Base-by-base conservation (phyloP, 1,140 invertebrate species). In the Cydia strobilella region DNA sequence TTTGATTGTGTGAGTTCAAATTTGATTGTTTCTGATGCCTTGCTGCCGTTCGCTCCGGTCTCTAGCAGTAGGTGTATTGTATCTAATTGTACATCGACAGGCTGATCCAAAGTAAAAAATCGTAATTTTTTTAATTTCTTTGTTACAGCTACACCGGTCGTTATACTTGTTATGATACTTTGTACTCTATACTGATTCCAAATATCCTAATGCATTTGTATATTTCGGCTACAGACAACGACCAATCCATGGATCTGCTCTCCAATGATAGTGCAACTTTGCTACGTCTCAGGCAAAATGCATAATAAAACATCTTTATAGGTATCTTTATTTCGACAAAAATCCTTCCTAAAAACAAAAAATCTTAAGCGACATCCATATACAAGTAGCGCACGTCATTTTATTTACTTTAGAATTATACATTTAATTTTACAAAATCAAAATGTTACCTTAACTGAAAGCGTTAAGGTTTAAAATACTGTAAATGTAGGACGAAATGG, bases 201-300 rank as follows among this genome's bases (percentile, higher is more conserved):
- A n/a, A n/a, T n/a, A n/a, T n/a, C n/a, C n/a, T n/a, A n/a, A n/a
- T n/a, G n/a, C n/a, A n/a, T n/a, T n/a, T n/a, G n/a, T n/a, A n/a
- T n/a, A n/a, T n/a, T n/a, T n/a, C n/a, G 25, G 31, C 5, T 31
- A 6, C 31, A 31, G 31, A 31, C 31, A 31, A 31, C 31, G 5
- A 31, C 45, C 15, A 15, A 13, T 48, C 20, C 20, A 3, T 65
- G 23, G 25, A 65, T 65, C 62, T 63, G 62, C 62, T 63, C 25
- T 48, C 23, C 62, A 31, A 31, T 27, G 13, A 72, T 10, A 39
- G 35, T 39, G 51, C 20, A 72, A 54, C 62, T 73, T 72, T 35
- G 20, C 48, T 48, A 69, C 48, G 72, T 77, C 76, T 77, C 66
- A 51, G 76, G 73, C 72, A 77, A 77, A 77, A 54, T 39, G 75